Evolutionary conservation across 2,797 vertebrate species (phyloP), one percentile per base, ranked within the genome.

Genomic region (Etheostoma nigrum): DNA sequence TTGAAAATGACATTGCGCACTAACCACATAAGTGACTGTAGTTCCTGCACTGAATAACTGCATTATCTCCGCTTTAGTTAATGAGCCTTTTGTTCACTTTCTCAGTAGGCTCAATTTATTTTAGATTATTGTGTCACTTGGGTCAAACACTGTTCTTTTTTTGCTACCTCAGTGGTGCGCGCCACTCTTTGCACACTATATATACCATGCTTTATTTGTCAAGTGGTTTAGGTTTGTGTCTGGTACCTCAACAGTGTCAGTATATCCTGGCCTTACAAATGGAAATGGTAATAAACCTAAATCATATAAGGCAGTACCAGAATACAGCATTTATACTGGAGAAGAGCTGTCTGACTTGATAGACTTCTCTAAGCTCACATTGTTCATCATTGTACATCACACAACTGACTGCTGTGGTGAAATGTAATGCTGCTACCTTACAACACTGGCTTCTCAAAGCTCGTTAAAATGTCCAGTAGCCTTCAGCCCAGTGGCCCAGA

Each of bases 391-490:
- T 30, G 30, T 30, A 30, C 30, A 30, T 30, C 30, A 30, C 30
- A 30, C 30, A 30, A 30, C 49, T 53, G 63, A 67, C 67, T 54
- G 70, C 60, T 76, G 66, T 21, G 33, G 19, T 71, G 68, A 61
- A 60, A 62, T 82, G 69, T 25, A 79, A 68, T 54, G 84, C 42
- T 4, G n/a, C 30, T 66, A 25, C 18, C 23, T 55, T 45, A 48
- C 42, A 61, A n/a, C 55, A 10, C 64, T n/a, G 67, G 58, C 48
- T 74, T 62, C 59, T 77, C 52, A 69, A 15, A 72, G 73, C 83
- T 87, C 3, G 19, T 88, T 85, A 85, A 76, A 85, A 47, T 60
- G 75, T 68, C 77, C 76, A 60, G 59, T 73, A 7, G 82, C 72
- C 54, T 76, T 49, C 66, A 59, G 66, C 76, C 78, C 76, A 74